phyloP scores from a whole-genome alignment of 2,888 invertebrate species.

The Eilema sororculum region DNA sequence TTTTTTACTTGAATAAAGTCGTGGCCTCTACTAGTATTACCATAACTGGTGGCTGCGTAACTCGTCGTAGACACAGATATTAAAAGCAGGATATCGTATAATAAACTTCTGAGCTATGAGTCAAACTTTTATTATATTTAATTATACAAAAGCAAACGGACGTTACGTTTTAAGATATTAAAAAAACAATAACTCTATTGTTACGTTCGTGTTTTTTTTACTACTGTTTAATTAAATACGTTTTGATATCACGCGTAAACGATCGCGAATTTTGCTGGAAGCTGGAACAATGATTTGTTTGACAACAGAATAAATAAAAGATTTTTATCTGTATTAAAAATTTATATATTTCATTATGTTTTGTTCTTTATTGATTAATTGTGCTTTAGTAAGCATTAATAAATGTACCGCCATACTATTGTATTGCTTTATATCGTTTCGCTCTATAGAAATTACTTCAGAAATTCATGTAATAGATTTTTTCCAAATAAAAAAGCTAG shows the following conservation, averaged over 20 bases:
- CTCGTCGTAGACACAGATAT: constrained; percentile 28
- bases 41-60: constrained; percentile 17
- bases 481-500: background rate
- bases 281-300: background rate
- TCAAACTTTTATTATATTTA: constrained; percentile 38
- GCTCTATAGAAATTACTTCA: too few species aligned
- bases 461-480: too few species aligned
- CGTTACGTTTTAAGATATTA: constrained; percentile 46
- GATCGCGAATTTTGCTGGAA: background rate
- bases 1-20: constrained; percentile 11
- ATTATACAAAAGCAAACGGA: constrained; percentile 33
- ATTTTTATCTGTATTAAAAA: background rate
- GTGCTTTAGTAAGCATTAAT: too few species aligned
- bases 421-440: too few species aligned
- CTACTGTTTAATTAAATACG: constrained; percentile 30
- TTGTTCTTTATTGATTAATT: background rate
- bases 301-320: background rate
- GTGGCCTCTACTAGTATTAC: constrained; percentile 15
- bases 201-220: constrained; percentile 43
- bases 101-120: constrained; percentile 33
- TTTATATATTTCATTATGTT: background rate
- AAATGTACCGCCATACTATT: too few species aligned
- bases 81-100: constrained; percentile 48
- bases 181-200: constrained; percentile 51
- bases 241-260: constrained; percentile 19